phyloP scores from a whole-genome alignment of 2,113 vertebrate species.

The Platanista minor region DNA sequence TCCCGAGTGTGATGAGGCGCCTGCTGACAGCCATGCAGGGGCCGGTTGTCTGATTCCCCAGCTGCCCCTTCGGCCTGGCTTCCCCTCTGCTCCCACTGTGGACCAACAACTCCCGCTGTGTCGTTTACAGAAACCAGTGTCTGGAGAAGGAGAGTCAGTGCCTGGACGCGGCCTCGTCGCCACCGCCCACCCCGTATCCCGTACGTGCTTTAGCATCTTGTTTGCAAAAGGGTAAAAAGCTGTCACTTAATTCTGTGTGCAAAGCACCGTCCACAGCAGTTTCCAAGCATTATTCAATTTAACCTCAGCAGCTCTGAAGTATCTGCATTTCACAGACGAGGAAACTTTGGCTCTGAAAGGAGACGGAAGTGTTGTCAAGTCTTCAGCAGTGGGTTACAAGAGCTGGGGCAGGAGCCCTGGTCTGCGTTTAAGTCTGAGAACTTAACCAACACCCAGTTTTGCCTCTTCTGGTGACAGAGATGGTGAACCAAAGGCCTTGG shows the following conservation, averaged over 20 bases:
- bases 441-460: not conserved
- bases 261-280: not conserved
- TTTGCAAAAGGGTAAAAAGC: not conserved
- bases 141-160: not conserved
- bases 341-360: not conserved
- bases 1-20: fast-evolving
- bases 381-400: no score
- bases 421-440: not conserved
- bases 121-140: not conserved
- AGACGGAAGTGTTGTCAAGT: not conserved
- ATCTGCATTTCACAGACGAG: not conserved
- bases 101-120: not conserved
- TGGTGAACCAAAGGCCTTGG: not conserved
- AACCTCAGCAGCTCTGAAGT: not conserved
- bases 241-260: not conserved
- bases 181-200: not conserved
- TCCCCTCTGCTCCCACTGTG: not conserved
- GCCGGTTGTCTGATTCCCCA: not conserved
- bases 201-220: not conserved
- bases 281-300: not conserved
- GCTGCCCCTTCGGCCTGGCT: not conserved
- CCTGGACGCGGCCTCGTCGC: not conserved
- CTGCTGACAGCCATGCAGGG: not conserved
- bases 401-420: not conserved
- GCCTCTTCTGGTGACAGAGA: not conserved